A percentile compares a stretch with the other conserved stretches of the same genome.
These are phyloP conservation scores for Artibeus jamaicensis DNA, from an alignment of 2,797 vertebrate genomes.

Conservation along the genomic window DNA sequence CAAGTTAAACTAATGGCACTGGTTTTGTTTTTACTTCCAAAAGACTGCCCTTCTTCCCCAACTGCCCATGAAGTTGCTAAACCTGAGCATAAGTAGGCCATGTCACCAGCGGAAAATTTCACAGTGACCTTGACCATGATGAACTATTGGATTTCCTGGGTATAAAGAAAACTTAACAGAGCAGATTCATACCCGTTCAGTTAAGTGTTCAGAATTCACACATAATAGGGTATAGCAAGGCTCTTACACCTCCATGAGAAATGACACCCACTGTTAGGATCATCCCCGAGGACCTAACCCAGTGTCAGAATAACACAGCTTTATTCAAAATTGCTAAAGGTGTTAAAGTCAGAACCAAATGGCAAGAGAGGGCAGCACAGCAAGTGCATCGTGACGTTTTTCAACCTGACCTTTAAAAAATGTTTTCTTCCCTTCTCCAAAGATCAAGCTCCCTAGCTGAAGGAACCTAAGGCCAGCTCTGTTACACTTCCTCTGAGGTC, in stretches of 20 bases:
- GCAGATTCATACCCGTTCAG: background rate
- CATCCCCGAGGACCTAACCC: background rate
- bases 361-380: background rate
- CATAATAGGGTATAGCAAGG: background rate
- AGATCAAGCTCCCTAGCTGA: background rate
- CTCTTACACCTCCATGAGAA: background rate
- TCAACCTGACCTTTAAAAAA: background rate
- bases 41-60: too few species aligned
- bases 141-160: background rate
- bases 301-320: background rate
- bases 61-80: background rate
- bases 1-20: background rate
- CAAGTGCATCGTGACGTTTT: background rate
- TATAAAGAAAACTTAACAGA: background rate
- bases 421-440: background rate
- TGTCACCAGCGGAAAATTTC: background rate
- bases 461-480: background rate
- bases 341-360: background rate
- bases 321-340: background rate
- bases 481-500: background rate
- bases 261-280: background rate
- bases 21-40: background rate
- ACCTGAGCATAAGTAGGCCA: too few species aligned
- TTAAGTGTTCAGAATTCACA: background rate
- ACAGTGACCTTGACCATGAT: background rate